These are phyloP conservation scores for Dendrophyllia cribrosa DNA, from an alignment of 64 coral and sea anemone genomes.

Conservation along the genomic window DNA sequence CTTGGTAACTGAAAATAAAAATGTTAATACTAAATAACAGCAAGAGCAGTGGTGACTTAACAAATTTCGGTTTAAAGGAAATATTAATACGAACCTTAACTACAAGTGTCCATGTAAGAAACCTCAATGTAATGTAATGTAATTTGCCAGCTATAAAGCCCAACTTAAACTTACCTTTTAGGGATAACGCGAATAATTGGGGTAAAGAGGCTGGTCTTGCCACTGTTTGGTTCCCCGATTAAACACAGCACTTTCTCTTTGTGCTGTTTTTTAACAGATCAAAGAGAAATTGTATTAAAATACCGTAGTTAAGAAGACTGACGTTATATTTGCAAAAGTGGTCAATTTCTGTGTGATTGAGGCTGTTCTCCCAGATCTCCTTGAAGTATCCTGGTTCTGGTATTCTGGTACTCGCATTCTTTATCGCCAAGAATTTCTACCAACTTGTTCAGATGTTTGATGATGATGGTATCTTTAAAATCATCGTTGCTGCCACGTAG, in stretches of 20 bases:
- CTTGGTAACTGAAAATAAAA: not conserved
- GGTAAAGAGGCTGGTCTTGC: slow-evolving; percentile 19
- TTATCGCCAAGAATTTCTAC: not conserved
- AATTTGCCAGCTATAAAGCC: no score
- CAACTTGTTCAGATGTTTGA: not conserved
- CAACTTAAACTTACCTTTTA: not conserved
- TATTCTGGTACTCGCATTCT: slow-evolving; percentile 10
- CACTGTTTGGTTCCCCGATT: slow-evolving; percentile 12
- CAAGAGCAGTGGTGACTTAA: no score
- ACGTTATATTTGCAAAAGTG: slow-evolving; percentile 30
- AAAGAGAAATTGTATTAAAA: no score
- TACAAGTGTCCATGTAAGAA: no score
- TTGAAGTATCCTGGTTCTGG: slow-evolving; percentile 21
- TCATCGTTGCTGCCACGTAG: not conserved
- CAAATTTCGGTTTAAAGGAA: no score
- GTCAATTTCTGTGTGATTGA: not conserved
- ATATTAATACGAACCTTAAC: no score
- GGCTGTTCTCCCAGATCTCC: slow-evolving; percentile 51
- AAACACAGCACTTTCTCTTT: no score
- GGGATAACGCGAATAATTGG: not conserved
- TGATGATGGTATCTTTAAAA: slow-evolving; percentile 11
- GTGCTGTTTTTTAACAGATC: no score
- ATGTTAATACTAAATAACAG: no score
- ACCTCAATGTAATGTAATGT: no score
- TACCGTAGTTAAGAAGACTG: not conserved